Conservation (phyloP, 2,113 vertebrate species). For the Orthonyx spaldingii region DNA sequence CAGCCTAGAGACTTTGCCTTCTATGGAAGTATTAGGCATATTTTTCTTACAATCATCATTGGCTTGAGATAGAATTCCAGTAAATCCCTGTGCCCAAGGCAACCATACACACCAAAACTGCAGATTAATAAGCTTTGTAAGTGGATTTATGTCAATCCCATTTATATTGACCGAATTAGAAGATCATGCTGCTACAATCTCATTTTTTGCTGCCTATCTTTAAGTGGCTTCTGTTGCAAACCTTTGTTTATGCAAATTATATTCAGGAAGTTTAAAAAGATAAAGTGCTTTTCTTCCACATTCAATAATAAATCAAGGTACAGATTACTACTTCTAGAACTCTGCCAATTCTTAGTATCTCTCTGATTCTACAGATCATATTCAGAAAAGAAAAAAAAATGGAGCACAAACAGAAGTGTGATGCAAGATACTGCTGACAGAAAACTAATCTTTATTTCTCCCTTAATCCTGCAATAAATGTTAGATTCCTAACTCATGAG, state of each 20-base stretch:
- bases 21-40: neutral
- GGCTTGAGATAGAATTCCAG: neutral
- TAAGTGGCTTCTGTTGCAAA: neutral
- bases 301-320: neutral
- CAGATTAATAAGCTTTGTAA: neutral
- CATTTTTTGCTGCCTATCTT: neutral
- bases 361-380: neutral
- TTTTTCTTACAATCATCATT: slow-evolving; percentile 12
- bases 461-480: neutral
- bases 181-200: neutral
- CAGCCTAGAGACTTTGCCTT: neutral
- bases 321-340: neutral
- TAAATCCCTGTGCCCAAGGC: neutral
- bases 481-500: neutral
- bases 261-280: neutral
- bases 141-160: slow-evolving; percentile 21
- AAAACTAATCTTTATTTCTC: neutral
- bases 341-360: neutral
- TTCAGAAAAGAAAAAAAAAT: neutral
- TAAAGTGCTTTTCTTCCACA: neutral
- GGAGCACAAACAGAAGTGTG: neutral
- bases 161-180: neutral
- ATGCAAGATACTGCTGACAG: neutral
- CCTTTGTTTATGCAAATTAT: neutral
- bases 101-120: neutral